Conservation (phyloP, 1,140 invertebrate genomes). For the Heliothis virescens region DNA sequence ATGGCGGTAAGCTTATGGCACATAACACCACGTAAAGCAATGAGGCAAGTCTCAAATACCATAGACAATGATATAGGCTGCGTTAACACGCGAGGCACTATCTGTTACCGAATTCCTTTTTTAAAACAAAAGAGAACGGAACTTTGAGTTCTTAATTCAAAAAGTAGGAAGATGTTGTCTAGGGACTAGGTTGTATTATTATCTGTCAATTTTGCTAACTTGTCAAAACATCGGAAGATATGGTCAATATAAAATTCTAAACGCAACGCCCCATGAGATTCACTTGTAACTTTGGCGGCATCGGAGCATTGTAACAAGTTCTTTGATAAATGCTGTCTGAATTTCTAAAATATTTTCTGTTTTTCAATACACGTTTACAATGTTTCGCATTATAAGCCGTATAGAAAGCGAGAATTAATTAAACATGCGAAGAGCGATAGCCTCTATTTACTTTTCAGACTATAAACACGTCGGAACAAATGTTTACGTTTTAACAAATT, state of each 20-base stretch:
- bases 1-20: slow-evolving; percentile 37
- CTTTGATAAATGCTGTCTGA: not conserved
- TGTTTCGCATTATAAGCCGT: too few relatives aligned
- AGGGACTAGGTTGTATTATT: not conserved
- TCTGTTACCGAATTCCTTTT: slow-evolving; percentile 24
- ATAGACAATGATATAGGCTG: slow-evolving; percentile 39
- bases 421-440: not conserved
- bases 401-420: not conserved
- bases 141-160: not conserved
- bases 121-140: not conserved
- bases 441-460: not conserved
- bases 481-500: slow-evolving; percentile 19
- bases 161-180: not conserved
- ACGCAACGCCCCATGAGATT: not conserved
- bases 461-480: slow-evolving; percentile 2
- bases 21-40: slow-evolving; percentile 37
- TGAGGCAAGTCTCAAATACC: slow-evolving; percentile 27
- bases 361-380: not conserved
- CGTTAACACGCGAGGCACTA: slow-evolving; percentile 42
- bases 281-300: not conserved
- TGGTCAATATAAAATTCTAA: not conserved
- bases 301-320: not conserved
- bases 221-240: not conserved
- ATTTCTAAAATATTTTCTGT: not conserved
- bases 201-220: slow-evolving; percentile 7